Conservation (phyloP, 2,113 vertebrate genomes). For the Arvicanthis niloticus region DNA sequence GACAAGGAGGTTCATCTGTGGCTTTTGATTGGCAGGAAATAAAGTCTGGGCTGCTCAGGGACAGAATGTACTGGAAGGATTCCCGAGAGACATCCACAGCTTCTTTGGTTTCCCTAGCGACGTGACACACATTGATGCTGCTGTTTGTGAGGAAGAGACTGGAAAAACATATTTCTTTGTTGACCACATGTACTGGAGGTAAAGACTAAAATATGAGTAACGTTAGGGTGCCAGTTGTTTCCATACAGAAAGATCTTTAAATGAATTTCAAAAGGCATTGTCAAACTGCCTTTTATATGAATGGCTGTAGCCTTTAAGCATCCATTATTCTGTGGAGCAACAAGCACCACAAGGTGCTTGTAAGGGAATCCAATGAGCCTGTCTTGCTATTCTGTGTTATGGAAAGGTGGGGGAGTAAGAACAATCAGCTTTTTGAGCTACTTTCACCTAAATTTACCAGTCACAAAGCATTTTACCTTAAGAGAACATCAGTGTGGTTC, state of each 20-base stretch:
- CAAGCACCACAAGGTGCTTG: not conserved
- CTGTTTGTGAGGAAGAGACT: conserved; percentile 89
- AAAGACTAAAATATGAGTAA: conserved; percentile 32
- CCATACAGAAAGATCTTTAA: not conserved
- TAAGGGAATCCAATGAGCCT: not conserved
- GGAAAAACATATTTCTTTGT: conserved; percentile 94
- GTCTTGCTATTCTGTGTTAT: not conserved
- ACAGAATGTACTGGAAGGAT: conserved; percentile 87
- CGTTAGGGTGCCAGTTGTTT: not conserved
- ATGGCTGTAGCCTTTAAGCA: too few relatives aligned
- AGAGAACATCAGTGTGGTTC: not conserved
- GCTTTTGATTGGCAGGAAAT: conserved; percentile 76
- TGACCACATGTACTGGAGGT: conserved; percentile 95
- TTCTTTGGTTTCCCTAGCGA: conserved; percentile 91
- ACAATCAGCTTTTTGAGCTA: not conserved
- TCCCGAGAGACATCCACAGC: conserved; percentile 92
- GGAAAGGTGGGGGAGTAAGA: not conserved
- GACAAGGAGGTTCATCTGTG: not conserved
- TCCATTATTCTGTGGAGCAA: not conserved
- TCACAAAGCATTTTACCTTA: not conserved
- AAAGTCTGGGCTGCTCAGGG: conserved; percentile 91
- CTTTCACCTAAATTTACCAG: not conserved
- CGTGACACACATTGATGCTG: conserved; percentile 92
- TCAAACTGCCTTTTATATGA: not conserved
- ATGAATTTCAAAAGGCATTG: not conserved